Base-by-base conservation (phyloP, 2,888 invertebrate genomes). In the Tubiluchus corallicola region DNA sequence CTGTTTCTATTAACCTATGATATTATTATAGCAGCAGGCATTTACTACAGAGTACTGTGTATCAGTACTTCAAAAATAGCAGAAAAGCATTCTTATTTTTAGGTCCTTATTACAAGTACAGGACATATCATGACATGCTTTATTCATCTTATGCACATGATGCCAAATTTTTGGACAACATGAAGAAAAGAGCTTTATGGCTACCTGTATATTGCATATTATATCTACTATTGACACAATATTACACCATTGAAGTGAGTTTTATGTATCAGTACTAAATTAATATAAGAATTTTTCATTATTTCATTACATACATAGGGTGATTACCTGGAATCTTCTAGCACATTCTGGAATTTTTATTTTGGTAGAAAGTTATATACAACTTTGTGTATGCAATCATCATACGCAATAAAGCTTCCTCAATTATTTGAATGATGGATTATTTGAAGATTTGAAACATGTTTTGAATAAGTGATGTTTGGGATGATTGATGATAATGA, bases 71-170 rank as follows among this genome's bases (percentile, higher is more conserved):
- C n/a, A n/a, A n/a, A n/a, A n/a, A n/a, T n/a, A n/a, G n/a, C n/a
- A n/a, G n/a, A n/a, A n/a, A n/a, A n/a, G n/a, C n/a, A n/a, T n/a
- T n/a, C n/a, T n/a, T n/a, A n/a, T n/a, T n/a, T n/a, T 47, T 65
- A 90, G 92, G 94, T 46, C 94, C 94, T 1, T 94, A 87, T 62
- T 90, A 80, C 64, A 77, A 82, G 42, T 96, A 84, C 61, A 73
- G 82, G 55, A 85, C 85, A 4, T 87, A 78, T 59, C 71, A 74
- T 57, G 88, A 88, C 60, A 82, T 77, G 62, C 39, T 63, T n/a
- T 39, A 52, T 17, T 44, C 66, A 18, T 21, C 17, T 9, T 19
- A 47, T 18, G 47, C 46, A 15, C 5, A 20, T 17, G 21, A 43
- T 49, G 21, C 40, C 45, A 4, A 21, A 50, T 17, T 20, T 53